These are phyloP conservation scores for Drosophila birchii DNA, from an alignment of 2,888 invertebrate species.

Conservation along the genomic window DNA sequence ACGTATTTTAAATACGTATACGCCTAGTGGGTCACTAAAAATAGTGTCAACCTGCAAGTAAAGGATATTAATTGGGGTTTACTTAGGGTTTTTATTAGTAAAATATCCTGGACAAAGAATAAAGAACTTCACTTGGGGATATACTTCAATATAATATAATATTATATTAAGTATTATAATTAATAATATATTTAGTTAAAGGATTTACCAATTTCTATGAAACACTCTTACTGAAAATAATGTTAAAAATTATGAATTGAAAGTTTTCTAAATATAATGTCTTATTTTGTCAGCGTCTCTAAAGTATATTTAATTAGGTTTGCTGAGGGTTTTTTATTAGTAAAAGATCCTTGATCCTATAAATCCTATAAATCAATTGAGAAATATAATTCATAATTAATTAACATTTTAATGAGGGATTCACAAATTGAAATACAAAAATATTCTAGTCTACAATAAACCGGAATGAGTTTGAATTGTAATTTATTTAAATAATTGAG, in stretches of 20 bases:
- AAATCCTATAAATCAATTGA: neutral
- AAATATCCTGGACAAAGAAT: too few species aligned
- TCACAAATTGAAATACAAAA: too few species aligned
- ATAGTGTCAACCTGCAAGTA: constrained; percentile 4
- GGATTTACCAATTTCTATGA: neutral
- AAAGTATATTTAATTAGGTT: constrained; percentile 5
- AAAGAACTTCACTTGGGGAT: too few species aligned
- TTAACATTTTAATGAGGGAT: neutral
- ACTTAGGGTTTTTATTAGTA: neutral
- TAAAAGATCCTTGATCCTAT: too few species aligned
- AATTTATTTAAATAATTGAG: too few species aligned
- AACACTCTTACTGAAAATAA: neutral
- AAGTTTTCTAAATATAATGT: neutral
- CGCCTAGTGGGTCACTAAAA: constrained; percentile 9
- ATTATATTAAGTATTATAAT: too few species aligned
- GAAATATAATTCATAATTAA: neutral
- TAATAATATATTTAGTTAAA: too few species aligned
- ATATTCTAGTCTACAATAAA: too few species aligned
- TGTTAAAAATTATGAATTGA: neutral
- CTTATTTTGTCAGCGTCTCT: neutral
- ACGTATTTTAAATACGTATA: constrained; percentile 13
- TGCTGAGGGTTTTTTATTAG: neutral
- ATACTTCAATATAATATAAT: too few species aligned
- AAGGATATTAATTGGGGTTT: constrained; percentile 7
- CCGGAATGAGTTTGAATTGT: too few species aligned